Conservation (phyloP, 2,113 vertebrate genomes). For the Corythornis cristatus region DNA sequence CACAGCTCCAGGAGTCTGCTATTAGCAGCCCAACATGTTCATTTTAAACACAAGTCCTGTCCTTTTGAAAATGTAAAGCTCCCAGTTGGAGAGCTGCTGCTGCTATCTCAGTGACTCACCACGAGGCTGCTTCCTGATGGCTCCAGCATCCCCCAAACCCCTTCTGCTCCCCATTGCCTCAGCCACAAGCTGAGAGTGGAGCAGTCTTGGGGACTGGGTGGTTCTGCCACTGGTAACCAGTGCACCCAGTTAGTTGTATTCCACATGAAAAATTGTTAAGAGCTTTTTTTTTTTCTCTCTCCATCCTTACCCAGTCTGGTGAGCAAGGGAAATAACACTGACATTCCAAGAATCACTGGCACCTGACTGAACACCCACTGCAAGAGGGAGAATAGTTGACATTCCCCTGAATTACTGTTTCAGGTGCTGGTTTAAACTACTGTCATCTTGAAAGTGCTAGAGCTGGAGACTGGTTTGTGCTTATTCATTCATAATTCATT, state of each 20-base stretch:
- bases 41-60: background rate
- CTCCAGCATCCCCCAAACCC: background rate
- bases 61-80: background rate
- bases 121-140: background rate
- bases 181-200: background rate
- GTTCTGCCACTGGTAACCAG: background rate
- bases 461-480: background rate
- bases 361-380: background rate
- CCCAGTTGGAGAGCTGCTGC: background rate
- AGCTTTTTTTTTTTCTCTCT: background rate
- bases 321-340: background rate
- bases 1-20: slow-evolving; percentile 51
- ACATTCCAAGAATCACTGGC: background rate
- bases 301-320: background rate
- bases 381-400: background rate
- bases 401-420: background rate
- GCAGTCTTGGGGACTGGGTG: background rate
- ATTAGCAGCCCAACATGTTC: slow-evolving; percentile 5
- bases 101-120: slow-evolving; percentile 2
- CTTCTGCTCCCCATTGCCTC: background rate
- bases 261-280: background rate
- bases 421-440: background rate
- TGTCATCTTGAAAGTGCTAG: background rate
- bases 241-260: background rate
- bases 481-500: background rate